A percentile compares a stretch with the other conserved stretches of the same genome.
phyloP scores from a whole-genome alignment of 2,797 vertebrate species.

The Hybognathus amarus region DNA sequence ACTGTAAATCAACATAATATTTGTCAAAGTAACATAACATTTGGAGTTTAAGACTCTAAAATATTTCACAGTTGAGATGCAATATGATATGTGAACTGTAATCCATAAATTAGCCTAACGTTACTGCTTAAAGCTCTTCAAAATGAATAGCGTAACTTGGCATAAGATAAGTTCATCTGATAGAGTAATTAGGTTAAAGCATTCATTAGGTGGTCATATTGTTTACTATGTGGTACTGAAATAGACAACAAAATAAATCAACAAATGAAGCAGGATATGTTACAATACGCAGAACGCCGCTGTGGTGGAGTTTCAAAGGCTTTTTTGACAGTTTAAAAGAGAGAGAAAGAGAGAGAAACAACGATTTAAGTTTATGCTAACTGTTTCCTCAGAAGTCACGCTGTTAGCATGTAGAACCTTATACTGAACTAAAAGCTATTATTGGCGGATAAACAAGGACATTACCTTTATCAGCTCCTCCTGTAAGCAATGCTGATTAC shows the following conservation, averaged over 20 bases:
- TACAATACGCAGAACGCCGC: not conserved
- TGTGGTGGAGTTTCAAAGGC: not conserved
- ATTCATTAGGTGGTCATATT: not conserved
- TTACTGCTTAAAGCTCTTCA: not conserved
- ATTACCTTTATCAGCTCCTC: slow-evolving; percentile 68
- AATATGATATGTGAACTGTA: not conserved
- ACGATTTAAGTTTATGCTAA: not conserved
- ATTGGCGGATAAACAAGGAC: slow-evolving; percentile 35
- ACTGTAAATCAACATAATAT: not conserved
- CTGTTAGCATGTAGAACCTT: not conserved
- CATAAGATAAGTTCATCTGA: not conserved
- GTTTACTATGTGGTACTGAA: not conserved
- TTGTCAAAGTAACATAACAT: not conserved
- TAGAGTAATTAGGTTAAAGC: not conserved
- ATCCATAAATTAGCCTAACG: not conserved
- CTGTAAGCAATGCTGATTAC: slow-evolving; percentile 44
- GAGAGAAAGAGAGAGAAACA: not conserved
- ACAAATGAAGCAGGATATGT: not conserved
- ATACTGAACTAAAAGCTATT: not conserved
- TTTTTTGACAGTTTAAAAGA: not conserved
- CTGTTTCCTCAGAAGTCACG: not conserved
- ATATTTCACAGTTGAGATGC: not conserved
- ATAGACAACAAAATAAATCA: not conserved
- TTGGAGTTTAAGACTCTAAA: not conserved
- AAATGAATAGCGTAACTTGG: not conserved